phyloP scores from a whole-genome alignment of 2,888 invertebrate species.

The Melolontha melolontha region DNA sequence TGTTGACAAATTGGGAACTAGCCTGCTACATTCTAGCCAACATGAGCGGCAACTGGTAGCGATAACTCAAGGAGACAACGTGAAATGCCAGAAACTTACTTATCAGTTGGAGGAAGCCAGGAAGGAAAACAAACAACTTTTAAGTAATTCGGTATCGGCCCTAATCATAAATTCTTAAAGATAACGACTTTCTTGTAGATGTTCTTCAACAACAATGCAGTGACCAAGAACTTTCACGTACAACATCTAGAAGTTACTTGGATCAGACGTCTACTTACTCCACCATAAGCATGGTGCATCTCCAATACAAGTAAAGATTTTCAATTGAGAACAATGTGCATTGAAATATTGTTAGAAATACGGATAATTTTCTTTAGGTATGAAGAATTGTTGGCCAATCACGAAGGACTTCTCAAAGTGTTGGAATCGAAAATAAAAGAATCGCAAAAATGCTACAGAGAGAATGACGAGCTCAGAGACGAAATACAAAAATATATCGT shows the following conservation, averaged over 20 bases:
- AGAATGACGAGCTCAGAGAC: conserved; percentile 55
- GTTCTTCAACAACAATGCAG: conserved; percentile 53
- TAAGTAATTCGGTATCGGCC: conserved; percentile 50
- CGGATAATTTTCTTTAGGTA: conserved; percentile 50
- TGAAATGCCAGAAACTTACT: conserved; percentile 53
- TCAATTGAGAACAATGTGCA: too few relatives aligned
- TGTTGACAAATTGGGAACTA: conserved; percentile 54
- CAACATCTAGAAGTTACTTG: conserved; percentile 56
- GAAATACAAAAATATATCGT: conserved; percentile 51
- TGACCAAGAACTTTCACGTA: conserved; percentile 46
- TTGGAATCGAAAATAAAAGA: conserved; percentile 58
- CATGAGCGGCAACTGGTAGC: conserved; percentile 55
- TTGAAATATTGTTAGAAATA: too few relatives aligned
- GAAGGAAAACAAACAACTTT: conserved; percentile 58
- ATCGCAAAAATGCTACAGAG: conserved; percentile 55
- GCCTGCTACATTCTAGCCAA: conserved; percentile 53
- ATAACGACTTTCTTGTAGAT: conserved; percentile 41
- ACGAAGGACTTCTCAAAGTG: conserved; percentile 59
- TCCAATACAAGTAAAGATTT: conserved; percentile 68
- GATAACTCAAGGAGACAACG: conserved; percentile 52
- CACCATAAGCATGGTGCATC: conserved; percentile 69
- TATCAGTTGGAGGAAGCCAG: conserved; percentile 56
- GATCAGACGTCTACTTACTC: conserved; percentile 66
- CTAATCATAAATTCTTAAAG: neutral
- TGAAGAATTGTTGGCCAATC: conserved; percentile 59